Percentiles rank a stretch among this genome's conserved stretches.
These are phyloP conservation scores for Diaprepes abbreviatus DNA, from an alignment of 2,888 invertebrate genomes.

Conservation along the genomic window DNA sequence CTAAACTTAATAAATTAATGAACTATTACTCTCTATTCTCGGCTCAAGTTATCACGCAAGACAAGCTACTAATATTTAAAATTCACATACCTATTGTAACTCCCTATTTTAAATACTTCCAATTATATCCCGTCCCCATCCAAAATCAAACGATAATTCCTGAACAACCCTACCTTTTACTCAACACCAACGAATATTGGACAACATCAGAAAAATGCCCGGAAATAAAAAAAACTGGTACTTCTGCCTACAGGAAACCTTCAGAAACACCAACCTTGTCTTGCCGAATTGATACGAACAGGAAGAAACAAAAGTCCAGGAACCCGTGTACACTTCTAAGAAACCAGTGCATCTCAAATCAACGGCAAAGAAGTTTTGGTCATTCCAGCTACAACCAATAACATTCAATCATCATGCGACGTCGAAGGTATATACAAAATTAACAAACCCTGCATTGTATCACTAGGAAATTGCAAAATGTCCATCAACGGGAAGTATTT, in stretches of 20 bases:
- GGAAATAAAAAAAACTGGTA: not conserved
- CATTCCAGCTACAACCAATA: not conserved
- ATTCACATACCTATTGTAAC: conserved; percentile 16
- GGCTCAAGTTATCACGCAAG: conserved; percentile 10
- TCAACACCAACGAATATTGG: conserved; percentile 26
- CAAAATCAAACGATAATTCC: conserved; percentile 29
- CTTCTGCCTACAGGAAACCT: no score
- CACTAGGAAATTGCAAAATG: no score
- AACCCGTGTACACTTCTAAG: no score
- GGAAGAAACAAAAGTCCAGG: conserved; percentile 13
- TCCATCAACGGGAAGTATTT: no score
- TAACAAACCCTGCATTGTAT: no score
- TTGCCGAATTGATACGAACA: conserved; percentile 26
- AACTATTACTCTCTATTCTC: not conserved
- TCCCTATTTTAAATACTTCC: conserved; percentile 13
- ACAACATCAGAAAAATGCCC: conserved; percentile 7
- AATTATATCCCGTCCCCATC: no score
- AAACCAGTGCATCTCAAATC: not conserved
- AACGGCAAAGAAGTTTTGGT: not conserved
- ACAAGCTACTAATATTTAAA: conserved; percentile 17
- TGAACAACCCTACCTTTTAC: conserved; percentile 19
- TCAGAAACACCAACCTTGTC: no score
- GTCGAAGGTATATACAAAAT: no score
- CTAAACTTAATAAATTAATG: no score
- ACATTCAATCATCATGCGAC: not conserved